Percentiles rank a stretch among this genome's conserved stretches.
Evolutionary conservation across 2,888 invertebrate species (phyloP).

Genomic region (Andrena bicolor): DNA sequence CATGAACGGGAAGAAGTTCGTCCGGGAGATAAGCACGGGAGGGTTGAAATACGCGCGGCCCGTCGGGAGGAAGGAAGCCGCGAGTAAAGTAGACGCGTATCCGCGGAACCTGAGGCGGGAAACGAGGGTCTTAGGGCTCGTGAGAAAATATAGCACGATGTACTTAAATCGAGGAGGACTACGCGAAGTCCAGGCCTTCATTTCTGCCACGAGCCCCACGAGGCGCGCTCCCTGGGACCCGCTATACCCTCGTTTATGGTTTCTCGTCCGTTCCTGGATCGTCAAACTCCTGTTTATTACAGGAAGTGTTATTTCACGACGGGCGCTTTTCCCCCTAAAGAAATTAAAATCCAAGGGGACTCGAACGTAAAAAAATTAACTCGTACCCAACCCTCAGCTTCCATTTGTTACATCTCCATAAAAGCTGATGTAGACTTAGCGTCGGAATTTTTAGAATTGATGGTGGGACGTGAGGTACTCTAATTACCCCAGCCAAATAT

Average conservation of each 20-base stretch:
- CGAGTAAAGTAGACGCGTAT: constrained; percentile 35
- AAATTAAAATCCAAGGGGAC: constrained; percentile 1
- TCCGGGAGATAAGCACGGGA: constrained; percentile 11
- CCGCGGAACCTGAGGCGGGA: constrained; percentile 34
- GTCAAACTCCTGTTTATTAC: constrained; percentile 45
- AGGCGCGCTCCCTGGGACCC: neutral
- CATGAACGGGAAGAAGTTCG: constrained; percentile 13
- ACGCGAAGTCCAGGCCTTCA: constrained; percentile 16
- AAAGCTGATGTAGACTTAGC: too few relatives aligned
- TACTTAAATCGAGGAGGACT: constrained; percentile 39
- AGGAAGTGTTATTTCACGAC: constrained; percentile 22
- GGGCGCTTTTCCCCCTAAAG: neutral
- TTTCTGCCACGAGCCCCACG: constrained; percentile 19
- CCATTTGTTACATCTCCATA: too few relatives aligned
- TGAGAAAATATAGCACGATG: constrained; percentile 44
- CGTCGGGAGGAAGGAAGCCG: constrained; percentile 1
- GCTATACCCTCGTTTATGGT: neutral
- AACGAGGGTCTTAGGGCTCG: constrained; percentile 35
- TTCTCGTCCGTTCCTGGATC: constrained; percentile 12
- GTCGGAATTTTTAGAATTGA: too few relatives aligned
- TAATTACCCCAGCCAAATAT: too few relatives aligned
- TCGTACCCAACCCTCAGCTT: too few relatives aligned
- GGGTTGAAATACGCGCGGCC: constrained; percentile 25
- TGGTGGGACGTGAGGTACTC: too few relatives aligned
- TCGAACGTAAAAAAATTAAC: too few relatives aligned